phyloP scores from a whole-genome alignment of 1,140 invertebrate species.

The Drosophila willistoni region DNA sequence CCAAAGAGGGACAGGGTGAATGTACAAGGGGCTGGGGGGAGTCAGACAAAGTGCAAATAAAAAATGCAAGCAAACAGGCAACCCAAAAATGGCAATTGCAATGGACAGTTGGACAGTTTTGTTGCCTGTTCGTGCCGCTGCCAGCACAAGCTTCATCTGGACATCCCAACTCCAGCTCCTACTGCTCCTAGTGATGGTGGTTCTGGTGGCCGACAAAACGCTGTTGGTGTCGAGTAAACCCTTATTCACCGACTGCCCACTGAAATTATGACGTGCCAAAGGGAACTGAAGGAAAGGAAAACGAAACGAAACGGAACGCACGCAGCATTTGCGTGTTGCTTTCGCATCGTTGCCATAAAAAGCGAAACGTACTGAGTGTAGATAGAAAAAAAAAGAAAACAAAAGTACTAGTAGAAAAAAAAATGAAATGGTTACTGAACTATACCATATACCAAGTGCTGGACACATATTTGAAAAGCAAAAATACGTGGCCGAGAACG shows the following conservation, averaged over 20 bases:
- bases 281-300: constrained; percentile 7
- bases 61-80: constrained; percentile 77
- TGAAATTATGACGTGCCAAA: constrained; percentile 76
- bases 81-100: constrained; percentile 77
- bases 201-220: constrained; percentile 43
- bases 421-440: constrained; percentile 23
- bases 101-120: constrained; percentile 67
- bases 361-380: constrained; percentile 49
- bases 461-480: constrained; percentile 80
- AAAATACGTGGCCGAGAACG: constrained; percentile 67
- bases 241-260: constrained; percentile 47
- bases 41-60: constrained; percentile 62
- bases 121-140: constrained; percentile 2
- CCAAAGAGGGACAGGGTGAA: too few relatives aligned
- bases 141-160: too few relatives aligned
- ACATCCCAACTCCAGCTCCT: too few relatives aligned
- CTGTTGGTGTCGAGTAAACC: constrained; percentile 72
- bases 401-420: constrained; percentile 20
- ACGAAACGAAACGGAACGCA: constrained; percentile 37
- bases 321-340: constrained; percentile 79
- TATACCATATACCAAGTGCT: constrained; percentile 59
- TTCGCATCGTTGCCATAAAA: constrained; percentile 52
- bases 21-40: background rate
- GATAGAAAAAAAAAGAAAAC: constrained; percentile 29
- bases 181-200: background rate